phyloP scores from a whole-genome alignment of 2,888 invertebrate species.

The Drosophila kanekoi region DNA sequence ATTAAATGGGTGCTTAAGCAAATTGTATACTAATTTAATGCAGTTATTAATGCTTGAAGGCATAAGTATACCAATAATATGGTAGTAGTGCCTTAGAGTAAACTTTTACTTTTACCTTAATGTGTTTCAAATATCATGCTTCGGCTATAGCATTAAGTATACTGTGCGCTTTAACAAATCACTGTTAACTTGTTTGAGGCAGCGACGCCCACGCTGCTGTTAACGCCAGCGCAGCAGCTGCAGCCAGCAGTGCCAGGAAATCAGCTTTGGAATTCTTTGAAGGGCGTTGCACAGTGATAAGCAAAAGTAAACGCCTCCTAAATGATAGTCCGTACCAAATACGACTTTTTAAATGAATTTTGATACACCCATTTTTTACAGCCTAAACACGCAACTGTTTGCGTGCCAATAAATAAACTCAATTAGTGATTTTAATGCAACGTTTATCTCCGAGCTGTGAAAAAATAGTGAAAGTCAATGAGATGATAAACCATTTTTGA shows the following conservation, averaged over 20 bases:
- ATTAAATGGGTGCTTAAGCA: background rate
- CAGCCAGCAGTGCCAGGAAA: constrained; percentile 50
- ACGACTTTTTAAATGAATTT: constrained; percentile 31
- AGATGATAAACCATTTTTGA: constrained; percentile 9
- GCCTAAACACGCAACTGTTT: constrained; percentile 27
- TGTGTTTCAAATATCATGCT: background rate
- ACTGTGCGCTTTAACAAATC: constrained; percentile 37
- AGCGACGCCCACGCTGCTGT: constrained; percentile 25
- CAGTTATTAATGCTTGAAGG: background rate
- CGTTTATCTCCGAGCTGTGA: constrained; percentile 51
- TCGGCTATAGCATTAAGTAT: background rate
- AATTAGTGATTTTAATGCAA: constrained; percentile 68
- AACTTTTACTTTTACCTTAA: background rate
- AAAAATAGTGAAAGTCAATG: constrained; percentile 69
- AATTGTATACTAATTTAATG: constrained; percentile 2
- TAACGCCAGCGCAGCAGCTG: constrained; percentile 14
- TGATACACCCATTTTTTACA: constrained; percentile 65
- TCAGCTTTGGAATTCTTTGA: constrained; percentile 41
- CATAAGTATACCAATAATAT: background rate
- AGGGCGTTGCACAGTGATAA: constrained; percentile 65
- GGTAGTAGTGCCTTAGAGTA: too few species aligned
- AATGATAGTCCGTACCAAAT: constrained; percentile 41
- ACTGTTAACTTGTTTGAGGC: constrained; percentile 39
- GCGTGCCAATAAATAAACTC: constrained; percentile 37
- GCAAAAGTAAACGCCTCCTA: constrained; percentile 44